Conservation (phyloP, 2,797 vertebrate species). For the Lagorchestes hirsutus region DNA sequence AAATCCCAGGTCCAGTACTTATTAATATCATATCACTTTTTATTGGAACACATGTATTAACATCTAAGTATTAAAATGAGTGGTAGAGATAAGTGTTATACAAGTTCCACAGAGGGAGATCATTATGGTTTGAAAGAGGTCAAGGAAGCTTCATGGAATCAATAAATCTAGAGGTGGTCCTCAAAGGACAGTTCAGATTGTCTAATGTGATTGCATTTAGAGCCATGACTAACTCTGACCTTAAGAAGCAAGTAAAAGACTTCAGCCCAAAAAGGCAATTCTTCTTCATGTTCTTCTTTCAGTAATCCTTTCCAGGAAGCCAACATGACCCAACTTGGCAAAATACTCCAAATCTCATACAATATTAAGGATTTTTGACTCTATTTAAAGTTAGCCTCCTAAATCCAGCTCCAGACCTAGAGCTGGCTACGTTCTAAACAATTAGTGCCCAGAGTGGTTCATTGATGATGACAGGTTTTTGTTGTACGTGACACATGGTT, state of each 20-base stretch:
- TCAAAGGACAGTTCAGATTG: not conserved
- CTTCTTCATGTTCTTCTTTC: not conserved
- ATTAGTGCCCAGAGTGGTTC: not conserved
- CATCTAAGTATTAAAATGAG: not conserved
- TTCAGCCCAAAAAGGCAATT: not conserved
- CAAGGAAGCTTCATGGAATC: not conserved
- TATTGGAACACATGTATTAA: not conserved
- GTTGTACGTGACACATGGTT: not conserved
- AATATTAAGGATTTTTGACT: not conserved
- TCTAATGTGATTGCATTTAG: not conserved
- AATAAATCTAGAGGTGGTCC: not conserved
- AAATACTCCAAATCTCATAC: not conserved
- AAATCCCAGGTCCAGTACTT: not conserved
- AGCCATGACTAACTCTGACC: not conserved
- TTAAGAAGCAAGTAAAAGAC: not conserved
- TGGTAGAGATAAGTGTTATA: not conserved
- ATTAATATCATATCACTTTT: not conserved
- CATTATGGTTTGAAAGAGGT: not conserved
- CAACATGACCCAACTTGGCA: not conserved
- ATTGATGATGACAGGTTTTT: not conserved
- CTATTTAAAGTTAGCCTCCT: not conserved
- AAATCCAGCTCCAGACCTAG: not conserved
- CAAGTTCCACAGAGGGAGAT: not conserved
- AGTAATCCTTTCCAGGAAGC: not conserved
- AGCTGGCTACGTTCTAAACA: not conserved